These are phyloP conservation scores for Dynastes maya DNA, from an alignment of 2,888 invertebrate species.

Conservation along the genomic window DNA sequence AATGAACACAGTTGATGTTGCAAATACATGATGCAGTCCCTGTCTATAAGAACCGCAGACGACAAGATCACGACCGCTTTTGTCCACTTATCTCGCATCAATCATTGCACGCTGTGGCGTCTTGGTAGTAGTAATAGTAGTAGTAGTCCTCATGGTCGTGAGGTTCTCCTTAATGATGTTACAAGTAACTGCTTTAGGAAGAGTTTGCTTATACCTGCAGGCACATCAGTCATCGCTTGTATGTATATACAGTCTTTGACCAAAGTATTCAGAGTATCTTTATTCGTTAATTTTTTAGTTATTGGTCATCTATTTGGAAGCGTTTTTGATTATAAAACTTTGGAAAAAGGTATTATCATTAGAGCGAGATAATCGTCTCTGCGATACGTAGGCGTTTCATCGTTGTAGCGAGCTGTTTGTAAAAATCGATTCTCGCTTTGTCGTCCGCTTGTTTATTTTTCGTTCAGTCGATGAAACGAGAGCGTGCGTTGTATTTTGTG, in stretches of 20 bases:
- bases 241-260: not conserved
- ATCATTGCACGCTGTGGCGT: slow-evolving; percentile 5
- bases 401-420: no score
- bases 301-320: no score
- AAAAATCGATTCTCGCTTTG: no score
- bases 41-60: not conserved
- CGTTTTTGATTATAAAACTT: no score
- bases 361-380: no score
- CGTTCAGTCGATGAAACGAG: no score
- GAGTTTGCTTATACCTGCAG: not conserved
- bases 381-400: no score
- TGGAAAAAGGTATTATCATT: no score
- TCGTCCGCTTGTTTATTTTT: no score
- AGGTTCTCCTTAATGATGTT: not conserved
- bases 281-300: not conserved
- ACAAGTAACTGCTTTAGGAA: not conserved
- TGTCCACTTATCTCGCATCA: slow-evolving; percentile 20
- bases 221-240: not conserved
- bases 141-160: no score
- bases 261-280: not conserved
- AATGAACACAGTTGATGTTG: not conserved
- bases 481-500: no score
- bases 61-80: slow-evolving; percentile 4
- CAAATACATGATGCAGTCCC: no score
- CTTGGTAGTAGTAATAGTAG: not conserved